These are phyloP conservation scores for Percina caprodes DNA, from an alignment of 2,113 vertebrate species.

Conservation along the genomic window DNA sequence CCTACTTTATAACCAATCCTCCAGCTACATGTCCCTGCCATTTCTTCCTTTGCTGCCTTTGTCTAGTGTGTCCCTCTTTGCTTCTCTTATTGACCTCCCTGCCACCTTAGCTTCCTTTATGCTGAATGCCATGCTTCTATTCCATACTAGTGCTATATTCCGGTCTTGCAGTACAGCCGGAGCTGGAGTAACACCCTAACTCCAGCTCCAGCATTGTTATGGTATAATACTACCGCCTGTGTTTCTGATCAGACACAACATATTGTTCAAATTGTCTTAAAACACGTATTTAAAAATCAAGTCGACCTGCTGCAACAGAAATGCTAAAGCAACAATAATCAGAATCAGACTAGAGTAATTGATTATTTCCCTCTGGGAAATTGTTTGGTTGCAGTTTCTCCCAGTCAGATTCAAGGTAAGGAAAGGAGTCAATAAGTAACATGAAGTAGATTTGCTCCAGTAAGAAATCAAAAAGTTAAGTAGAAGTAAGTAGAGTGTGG, in stretches of 20 bases:
- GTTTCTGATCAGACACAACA: no score
- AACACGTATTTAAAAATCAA: neutral
- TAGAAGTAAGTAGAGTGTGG: no score
- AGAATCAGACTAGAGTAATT: no score
- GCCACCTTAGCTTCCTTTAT: neutral
- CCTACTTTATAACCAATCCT: constrained; percentile 27
- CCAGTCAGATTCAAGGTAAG: no score
- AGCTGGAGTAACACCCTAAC: neutral
- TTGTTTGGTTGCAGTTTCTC: no score
- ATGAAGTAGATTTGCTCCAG: no score
- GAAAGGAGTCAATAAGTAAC: no score
- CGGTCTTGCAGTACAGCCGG: neutral
- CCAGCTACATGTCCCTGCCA: neutral
- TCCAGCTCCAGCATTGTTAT: neutral
- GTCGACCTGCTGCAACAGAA: neutral
- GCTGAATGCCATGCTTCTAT: neutral
- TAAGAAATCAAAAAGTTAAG: no score
- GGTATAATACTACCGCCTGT: neutral
- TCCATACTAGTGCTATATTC: neutral
- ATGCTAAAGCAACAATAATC: neutral
- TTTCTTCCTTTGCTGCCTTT: neutral
- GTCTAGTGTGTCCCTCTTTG: neutral
- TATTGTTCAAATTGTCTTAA: no score
- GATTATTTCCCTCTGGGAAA: no score
- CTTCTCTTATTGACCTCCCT: neutral